Base-by-base conservation (phyloP, 1,140 invertebrate genomes). In the Triops longicaudatus region DNA sequence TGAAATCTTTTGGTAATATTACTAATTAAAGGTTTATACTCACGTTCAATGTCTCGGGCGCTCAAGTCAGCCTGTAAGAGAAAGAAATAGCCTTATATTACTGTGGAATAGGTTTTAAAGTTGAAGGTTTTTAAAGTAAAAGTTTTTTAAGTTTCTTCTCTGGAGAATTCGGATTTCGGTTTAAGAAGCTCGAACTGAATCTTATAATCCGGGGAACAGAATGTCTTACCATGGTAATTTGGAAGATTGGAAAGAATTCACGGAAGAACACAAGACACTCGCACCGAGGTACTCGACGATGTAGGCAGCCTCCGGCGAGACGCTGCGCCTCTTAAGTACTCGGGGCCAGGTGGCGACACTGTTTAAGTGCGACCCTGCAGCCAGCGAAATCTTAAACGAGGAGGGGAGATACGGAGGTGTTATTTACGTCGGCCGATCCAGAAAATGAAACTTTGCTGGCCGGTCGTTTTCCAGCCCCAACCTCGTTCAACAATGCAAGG, bases 41-140 rank as follows among this genome's bases (percentile, higher is more conserved):
- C 81, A 84, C 83, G 82, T 78, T 84, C 83, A 79, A 83, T 81
- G 77, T 84, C 83, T 75, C 80, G 80, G 79, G 82, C 81, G 77
- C 81, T 83, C 77, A 84, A 80, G 78, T 84, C 83, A 76, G 82
- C 82, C 79, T 82, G 78, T 78, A 76, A 74, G 26, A 78, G 75
- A 78, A 73, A 74, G 31, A 77, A n/a, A 75, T 74, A 72, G 26
- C 12, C 22, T 6, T 43, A 41, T 41, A 37, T 12, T 1, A 41
- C 71, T 73, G 10, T 14, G n/a, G 14, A 63, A 63, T 17, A 12
- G 50, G 10, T 10, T 17, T 63, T 63, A 1, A n/a, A 3, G 10
- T 63, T 63, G 7, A n/a, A n/a, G 44, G 22, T 63, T 17, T 22
- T 22, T n/a, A 7, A 28, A 7, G 31, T 10, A 37, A 22, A 31